Percentiles rank a stretch among this genome's conserved stretches.
Conservation (phyloP, 2,797 vertebrate genomes). For the Enteromius anoplus region DNA sequence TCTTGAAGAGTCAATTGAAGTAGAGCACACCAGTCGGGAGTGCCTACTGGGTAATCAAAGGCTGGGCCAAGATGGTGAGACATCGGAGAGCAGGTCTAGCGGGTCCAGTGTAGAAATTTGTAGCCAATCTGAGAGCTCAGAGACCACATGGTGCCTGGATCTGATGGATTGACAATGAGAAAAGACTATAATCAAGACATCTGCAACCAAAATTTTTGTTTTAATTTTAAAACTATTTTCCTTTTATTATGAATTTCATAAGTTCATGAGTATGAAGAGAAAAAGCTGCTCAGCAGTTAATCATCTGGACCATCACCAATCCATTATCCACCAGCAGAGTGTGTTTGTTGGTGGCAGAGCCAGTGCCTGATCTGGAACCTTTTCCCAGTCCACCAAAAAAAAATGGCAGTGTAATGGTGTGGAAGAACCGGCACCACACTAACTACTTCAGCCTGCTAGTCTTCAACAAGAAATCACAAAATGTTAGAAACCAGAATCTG, state of each 20-base stretch:
- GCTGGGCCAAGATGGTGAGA: constrained; percentile 74
- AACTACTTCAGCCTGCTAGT: neutral
- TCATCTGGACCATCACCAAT: neutral
- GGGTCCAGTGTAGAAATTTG: constrained; percentile 69
- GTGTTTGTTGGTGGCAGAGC: constrained; percentile 12
- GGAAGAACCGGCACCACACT: neutral
- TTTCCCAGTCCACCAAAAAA: neutral
- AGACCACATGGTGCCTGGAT: constrained; percentile 79
- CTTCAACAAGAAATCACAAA: neutral
- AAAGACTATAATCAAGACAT: neutral
- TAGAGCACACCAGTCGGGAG: constrained; percentile 76
- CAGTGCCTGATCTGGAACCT: neutral
- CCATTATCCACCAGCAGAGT: neutral
- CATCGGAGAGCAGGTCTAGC: constrained; percentile 66
- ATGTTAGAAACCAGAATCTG: neutral
- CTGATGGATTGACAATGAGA: constrained; percentile 70
- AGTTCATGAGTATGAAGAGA: neutral
- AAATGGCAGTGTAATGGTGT: neutral
- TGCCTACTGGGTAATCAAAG: constrained; percentile 72
- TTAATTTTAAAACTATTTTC: neutral
- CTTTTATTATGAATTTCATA: neutral
- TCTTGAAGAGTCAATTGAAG: constrained; percentile 60
- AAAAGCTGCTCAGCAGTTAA: neutral
- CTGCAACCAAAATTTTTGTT: neutral
- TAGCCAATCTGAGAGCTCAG: constrained; percentile 75